Base-by-base conservation (phyloP, 2,888 invertebrate species). In the Gymnocheta viridis region DNA sequence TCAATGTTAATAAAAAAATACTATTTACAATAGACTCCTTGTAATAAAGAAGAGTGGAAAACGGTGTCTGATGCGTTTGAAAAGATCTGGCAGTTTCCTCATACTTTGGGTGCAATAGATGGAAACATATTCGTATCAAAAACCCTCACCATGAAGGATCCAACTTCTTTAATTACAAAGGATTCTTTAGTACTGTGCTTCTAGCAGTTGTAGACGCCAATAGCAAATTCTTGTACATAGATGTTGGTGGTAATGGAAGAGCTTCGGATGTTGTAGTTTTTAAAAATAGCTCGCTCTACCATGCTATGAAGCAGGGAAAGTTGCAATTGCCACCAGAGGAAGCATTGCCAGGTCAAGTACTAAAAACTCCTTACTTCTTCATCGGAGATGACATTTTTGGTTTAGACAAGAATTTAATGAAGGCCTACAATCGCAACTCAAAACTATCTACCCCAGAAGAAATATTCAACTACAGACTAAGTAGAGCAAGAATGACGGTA, bases 341-440 rank as follows among this genome's bases (percentile, higher is more conserved):
- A 64, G 29, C 47, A n/a, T 64, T 64, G 64, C 64, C 64, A n/a
- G 64, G 64, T 17, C 44, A 64, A 47, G 47, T 47, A 17, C 6
- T 4, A 19, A 66, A 66, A 49, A 66, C 47, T 10, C 17, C 47
- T 9, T 32, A 49, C 14, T 66, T 32, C 14, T 66, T 66, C 19
- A 49, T 66, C 12, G 66, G 66, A 29, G 66, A 66, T 14, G 66
- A 66, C 32, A 66, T 47, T 32, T 66, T 66, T 66, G 66, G 66
- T 10, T 32, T 66, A 14, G 66, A 66, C 14, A 29, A 10, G 3
- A 17, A 66, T 17, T 14, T 64, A 2, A 17, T 64, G 27, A 64
- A 64, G 9, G 62, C 14, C 0, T 62, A 62, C 22, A 62, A 44
- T n/a, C 41, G 41, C n/a, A 41, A 41, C n/a, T n/a, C 17, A 1